Percentiles rank a stretch among this genome's conserved stretches.
Evolutionary conservation across 2,113 vertebrate species (phyloP).

Genomic region (Percopsis transmontana): DNA sequence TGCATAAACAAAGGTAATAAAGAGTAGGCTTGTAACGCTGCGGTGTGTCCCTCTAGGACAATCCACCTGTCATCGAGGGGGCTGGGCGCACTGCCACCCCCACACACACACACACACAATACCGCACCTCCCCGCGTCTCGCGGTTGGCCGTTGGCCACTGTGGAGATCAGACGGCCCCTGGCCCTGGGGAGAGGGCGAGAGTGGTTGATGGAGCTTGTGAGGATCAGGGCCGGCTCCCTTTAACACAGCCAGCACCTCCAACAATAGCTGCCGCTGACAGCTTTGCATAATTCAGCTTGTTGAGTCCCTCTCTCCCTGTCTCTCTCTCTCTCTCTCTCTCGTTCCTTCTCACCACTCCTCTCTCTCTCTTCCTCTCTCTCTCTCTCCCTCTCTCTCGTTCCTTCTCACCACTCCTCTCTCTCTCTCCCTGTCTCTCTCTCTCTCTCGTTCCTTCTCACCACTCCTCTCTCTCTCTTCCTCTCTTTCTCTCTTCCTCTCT

Average conservation of each 20-base stretch:
- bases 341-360: slow-evolving; percentile 49
- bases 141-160: slow-evolving; percentile 66
- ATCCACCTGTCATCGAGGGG: slow-evolving; percentile 58
- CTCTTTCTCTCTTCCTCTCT: too few species aligned
- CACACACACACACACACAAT: not conserved
- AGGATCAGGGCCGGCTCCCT: slow-evolving; percentile 61
- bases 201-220: slow-evolving; percentile 67
- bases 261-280: slow-evolving; percentile 83
- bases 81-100: slow-evolving; percentile 1
- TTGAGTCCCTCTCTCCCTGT: slow-evolving; percentile 9
- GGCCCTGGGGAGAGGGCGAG: slow-evolving; percentile 70
- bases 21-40: slow-evolving; percentile 46
- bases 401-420: too few species aligned
- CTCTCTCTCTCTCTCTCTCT: slow-evolving; percentile 48
- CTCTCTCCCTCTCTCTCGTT: slow-evolving; percentile 60
- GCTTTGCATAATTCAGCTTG: slow-evolving; percentile 91
- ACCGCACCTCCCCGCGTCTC: slow-evolving; percentile 17
- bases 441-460: too few species aligned
- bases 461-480: not conserved
- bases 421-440: too few species aligned
- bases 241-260: slow-evolving; percentile 69
- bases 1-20: slow-evolving; percentile 71
- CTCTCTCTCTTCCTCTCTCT: slow-evolving; percentile 44
- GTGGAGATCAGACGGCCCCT: slow-evolving; percentile 64
- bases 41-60: slow-evolving; percentile 63